Conservation (phyloP, 2,113 vertebrate species). For the Heloderma charlesbogerti region DNA sequence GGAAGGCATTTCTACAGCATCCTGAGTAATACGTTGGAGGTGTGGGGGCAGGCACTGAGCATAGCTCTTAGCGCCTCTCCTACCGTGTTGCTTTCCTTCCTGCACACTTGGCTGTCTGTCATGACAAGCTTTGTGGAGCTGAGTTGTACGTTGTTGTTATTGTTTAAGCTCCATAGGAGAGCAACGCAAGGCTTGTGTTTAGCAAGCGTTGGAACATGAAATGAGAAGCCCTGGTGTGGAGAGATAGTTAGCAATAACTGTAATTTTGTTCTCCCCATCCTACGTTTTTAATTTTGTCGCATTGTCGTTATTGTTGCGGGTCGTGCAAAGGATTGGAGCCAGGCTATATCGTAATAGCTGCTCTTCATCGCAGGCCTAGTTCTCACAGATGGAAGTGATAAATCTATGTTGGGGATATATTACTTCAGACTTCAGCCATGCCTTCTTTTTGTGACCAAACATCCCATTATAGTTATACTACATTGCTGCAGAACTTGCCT, state of each 20-base stretch:
- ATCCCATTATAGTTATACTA: too few relatives aligned
- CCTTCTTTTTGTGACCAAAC: too few relatives aligned
- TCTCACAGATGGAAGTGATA: not conserved
- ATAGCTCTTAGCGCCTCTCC: accelerated
- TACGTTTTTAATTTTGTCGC: conserved; percentile 64
- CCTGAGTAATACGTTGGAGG: not conserved
- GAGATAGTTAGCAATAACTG: conserved; percentile 66
- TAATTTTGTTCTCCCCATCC: conserved; percentile 55
- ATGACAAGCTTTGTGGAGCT: not conserved
- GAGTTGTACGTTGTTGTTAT: not conserved
- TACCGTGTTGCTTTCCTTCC: not conserved
- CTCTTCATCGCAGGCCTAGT: not conserved
- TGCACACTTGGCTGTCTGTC: not conserved
- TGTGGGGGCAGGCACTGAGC: not conserved
- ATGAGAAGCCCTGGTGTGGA: conserved; percentile 65
- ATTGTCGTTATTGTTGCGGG: conserved; percentile 47
- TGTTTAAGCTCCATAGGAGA: conserved; percentile 34
- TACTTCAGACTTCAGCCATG: too few relatives aligned
- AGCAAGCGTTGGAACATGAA: conserved; percentile 63
- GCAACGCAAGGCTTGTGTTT: conserved; percentile 55
- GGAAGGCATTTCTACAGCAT: not conserved
- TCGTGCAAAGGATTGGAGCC: conserved; percentile 33
- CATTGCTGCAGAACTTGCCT: too few relatives aligned
- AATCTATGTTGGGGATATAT: not conserved
- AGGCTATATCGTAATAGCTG: accelerated